Percentiles rank a stretch among this genome's conserved stretches.
Conservation (phyloP, 2,113 vertebrate species). For the Osmerus eperlanus region DNA sequence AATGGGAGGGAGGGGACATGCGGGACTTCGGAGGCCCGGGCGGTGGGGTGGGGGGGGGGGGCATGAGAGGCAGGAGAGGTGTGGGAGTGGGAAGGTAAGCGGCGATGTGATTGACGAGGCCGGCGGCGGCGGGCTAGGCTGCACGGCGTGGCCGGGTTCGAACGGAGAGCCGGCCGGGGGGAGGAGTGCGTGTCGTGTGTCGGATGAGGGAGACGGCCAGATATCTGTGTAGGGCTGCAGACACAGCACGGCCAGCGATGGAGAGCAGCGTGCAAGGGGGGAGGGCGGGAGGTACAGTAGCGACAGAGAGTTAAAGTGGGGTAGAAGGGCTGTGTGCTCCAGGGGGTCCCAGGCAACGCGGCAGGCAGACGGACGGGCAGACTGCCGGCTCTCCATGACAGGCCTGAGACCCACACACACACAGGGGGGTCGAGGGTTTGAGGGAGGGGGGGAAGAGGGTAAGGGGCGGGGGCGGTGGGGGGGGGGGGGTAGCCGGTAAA, state of each 20-base stretch:
- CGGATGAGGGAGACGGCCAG: too few species aligned
- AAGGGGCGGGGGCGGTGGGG: not conserved
- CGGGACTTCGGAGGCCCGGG: not conserved
- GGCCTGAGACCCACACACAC: not conserved
- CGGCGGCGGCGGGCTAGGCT: not conserved
- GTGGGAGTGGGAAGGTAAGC: not conserved
- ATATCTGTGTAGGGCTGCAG: too few species aligned
- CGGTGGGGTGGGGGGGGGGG: not conserved
- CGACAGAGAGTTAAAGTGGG: not conserved
- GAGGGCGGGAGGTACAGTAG: not conserved
- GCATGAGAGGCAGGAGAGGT: not conserved
- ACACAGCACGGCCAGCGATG: too few species aligned
- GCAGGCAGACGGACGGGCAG: not conserved
- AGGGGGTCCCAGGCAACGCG: constrained; percentile 12
- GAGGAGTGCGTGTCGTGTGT: not conserved
- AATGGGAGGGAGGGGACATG: constrained; percentile 36
- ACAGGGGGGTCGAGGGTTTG: constrained; percentile 6
- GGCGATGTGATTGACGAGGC: not conserved
- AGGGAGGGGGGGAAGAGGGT: not conserved
- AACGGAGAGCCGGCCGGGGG: not conserved
- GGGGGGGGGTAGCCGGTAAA: constrained; percentile 55
- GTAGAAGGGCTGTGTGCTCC: constrained; percentile 21
- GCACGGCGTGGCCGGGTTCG: not conserved
- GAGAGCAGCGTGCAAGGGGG: too few species aligned
- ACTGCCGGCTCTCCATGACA: constrained; percentile 14